Conservation (phyloP, 2,888 invertebrate species). For the Drosophila meridiana region DNA sequence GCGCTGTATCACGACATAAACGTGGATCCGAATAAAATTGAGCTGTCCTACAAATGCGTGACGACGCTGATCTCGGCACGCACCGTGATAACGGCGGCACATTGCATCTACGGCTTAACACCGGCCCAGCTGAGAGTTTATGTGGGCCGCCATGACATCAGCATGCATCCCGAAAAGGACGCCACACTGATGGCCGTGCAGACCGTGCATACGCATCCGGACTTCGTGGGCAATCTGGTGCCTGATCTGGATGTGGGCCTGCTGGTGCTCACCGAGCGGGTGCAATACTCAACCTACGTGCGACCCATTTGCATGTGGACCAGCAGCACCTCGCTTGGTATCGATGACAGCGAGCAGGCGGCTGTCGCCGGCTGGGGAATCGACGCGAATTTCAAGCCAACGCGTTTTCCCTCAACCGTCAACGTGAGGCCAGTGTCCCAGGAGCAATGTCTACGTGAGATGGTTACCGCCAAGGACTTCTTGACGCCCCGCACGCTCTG, state of each 20-base stretch:
- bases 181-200: slow-evolving; percentile 60
- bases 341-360: slow-evolving; percentile 83
- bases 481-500: slow-evolving; percentile 77
- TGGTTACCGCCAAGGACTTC: slow-evolving; percentile 65
- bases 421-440: slow-evolving; percentile 55
- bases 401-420: slow-evolving; percentile 60
- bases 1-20: slow-evolving; percentile 52
- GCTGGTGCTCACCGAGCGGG: slow-evolving; percentile 38
- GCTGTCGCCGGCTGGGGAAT: slow-evolving; percentile 87
- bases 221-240: slow-evolving; percentile 77
- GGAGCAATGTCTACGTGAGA: slow-evolving; percentile 56
- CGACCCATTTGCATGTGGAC: slow-evolving; percentile 81
- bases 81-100: slow-evolving; percentile 83
- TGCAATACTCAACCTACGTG: slow-evolving; percentile 57
- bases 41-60: slow-evolving; percentile 79
- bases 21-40: slow-evolving; percentile 62
- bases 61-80: slow-evolving; percentile 67
- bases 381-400: slow-evolving; percentile 70
- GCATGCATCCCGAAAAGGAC: slow-evolving; percentile 71
- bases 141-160: slow-evolving; percentile 83
- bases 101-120: slow-evolving; percentile 75
- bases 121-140: slow-evolving; percentile 59
- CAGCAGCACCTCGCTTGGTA: slow-evolving; percentile 63
- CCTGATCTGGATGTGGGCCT: slow-evolving; percentile 63
- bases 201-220: slow-evolving; percentile 82